Conservation (phyloP, 1,140 invertebrate species). For the Drosophila rhopaloa region DNA sequence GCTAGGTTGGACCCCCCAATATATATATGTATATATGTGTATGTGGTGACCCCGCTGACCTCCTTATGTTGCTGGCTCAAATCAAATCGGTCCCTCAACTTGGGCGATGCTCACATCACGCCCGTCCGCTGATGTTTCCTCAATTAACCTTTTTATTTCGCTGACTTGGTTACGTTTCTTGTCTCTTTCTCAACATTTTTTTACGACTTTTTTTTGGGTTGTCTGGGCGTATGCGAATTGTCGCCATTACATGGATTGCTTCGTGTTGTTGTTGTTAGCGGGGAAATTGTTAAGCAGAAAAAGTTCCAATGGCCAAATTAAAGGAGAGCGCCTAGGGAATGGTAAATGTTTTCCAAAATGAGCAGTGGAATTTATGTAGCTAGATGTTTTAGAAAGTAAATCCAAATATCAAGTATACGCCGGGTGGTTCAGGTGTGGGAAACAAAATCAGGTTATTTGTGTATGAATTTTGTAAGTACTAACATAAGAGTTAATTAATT, state of each 20-base stretch:
- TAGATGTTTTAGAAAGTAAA: constrained; percentile 37
- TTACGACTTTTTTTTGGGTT: constrained; percentile 16
- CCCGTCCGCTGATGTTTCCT: constrained; percentile 74
- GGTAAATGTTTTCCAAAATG: constrained; percentile 12
- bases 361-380: constrained; percentile 36
- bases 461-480: too few species aligned
- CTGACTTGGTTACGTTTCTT: constrained; percentile 50
- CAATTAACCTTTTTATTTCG: constrained; percentile 77
- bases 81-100: constrained; percentile 74
- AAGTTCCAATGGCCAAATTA: constrained; percentile 42
- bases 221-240: constrained; percentile 74
- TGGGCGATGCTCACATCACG: constrained; percentile 78
- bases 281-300: constrained; percentile 26
- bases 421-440: constrained; percentile 4
- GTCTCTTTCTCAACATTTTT: constrained; percentile 23
- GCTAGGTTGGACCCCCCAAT: constrained; percentile 31
- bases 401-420: constrained; percentile 41
- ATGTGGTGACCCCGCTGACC: constrained; percentile 59
- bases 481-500: too few species aligned
- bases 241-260: constrained; percentile 57
- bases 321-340: constrained; percentile 18
- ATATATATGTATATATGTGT: neutral
- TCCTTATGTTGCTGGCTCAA: constrained; percentile 67
- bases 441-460: neutral
- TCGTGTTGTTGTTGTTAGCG: constrained; percentile 27